These are phyloP conservation scores for Coreoperca whiteheadi DNA, from an alignment of 2,113 vertebrate genomes.

Conservation along the genomic window DNA sequence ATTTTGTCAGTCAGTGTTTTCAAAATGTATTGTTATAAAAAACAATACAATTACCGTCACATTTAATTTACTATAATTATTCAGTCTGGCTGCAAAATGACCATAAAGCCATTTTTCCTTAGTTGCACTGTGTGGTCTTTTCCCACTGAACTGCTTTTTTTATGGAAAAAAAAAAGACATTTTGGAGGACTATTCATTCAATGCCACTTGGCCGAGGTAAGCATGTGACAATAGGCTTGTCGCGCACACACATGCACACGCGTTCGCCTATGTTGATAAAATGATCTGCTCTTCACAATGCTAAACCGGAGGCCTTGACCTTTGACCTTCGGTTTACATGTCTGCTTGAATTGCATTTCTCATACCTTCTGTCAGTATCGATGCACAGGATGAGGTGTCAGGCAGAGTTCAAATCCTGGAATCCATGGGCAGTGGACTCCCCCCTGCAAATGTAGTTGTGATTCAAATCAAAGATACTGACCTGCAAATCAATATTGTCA, in stretches of 20 bases:
- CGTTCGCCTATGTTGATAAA: not conserved
- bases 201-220: conserved; percentile 1
- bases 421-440: not conserved
- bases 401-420: not conserved
- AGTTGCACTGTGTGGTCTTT: not conserved
- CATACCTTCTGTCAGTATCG: not conserved
- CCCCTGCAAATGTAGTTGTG: not conserved
- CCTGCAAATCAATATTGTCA: conserved; percentile 17
- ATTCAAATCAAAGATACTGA: conserved; percentile 27
- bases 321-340: conserved; percentile 1
- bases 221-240: conserved; percentile 6
- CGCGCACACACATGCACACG: not conserved
- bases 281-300: conserved; percentile 12
- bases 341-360: conserved; percentile 18
- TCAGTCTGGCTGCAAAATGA: conserved; percentile 10
- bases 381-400: conserved; percentile 6
- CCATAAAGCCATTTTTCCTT: conserved; percentile 8
- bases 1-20: not conserved
- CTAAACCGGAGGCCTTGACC: not conserved
- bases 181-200: conserved; percentile 36
- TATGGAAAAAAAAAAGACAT: not conserved
- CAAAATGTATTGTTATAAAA: too few species aligned
- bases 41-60: too few species aligned
- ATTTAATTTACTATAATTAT: too few species aligned
- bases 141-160: not conserved